Evolutionary conservation across 1,140 invertebrate genomes (phyloP).

Genomic region (Chironomus striatipennis): DNA sequence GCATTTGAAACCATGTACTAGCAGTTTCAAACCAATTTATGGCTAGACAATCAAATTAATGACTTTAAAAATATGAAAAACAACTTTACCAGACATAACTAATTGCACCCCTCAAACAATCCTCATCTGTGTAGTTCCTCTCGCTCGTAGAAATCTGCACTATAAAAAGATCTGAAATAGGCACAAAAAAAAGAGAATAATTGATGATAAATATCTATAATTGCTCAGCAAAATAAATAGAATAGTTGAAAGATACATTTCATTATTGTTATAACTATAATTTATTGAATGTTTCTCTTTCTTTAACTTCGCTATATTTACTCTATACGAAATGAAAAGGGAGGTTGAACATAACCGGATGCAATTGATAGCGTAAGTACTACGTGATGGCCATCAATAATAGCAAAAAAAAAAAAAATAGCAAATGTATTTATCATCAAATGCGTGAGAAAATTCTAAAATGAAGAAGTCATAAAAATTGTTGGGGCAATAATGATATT

Average conservation of each 20-base stretch:
- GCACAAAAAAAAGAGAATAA: not conserved
- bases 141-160: no score
- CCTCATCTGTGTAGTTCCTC: no score
- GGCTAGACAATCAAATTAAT: no score
- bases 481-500: not conserved
- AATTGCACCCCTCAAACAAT: no score
- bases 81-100: no score
- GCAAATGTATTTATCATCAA: not conserved
- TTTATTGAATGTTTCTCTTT: not conserved
- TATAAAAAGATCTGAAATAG: not conserved
- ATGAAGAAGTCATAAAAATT: not conserved
- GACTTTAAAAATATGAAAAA: no score
- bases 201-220: constrained; percentile 2
- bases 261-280: not conserved
- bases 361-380: not conserved
- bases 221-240: not conserved
- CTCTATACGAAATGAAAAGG: no score
- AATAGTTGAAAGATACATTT: constrained; percentile 9
- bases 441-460: constrained; percentile 13
- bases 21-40: no score
- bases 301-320: no score
- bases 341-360: not conserved
- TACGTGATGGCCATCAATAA: constrained; percentile 6
- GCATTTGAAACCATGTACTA: no score
- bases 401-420: not conserved